phyloP scores from a whole-genome alignment of 2,113 vertebrate genomes.

The Potamarius usumacintae region DNA sequence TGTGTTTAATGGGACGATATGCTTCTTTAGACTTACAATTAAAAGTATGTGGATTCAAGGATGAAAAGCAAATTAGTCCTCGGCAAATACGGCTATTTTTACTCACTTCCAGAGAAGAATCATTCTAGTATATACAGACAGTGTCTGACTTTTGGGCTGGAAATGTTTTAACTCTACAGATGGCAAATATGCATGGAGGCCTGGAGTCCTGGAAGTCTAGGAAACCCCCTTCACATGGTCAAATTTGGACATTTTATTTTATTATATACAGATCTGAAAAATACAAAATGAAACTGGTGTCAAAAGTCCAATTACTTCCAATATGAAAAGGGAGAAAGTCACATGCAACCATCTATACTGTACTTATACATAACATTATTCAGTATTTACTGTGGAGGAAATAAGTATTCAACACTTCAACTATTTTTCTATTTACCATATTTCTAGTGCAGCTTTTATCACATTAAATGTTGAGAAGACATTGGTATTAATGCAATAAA shows the following conservation, averaged over 20 bases:
- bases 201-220: too few relatives aligned
- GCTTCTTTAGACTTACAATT: constrained; percentile 35
- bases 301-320: background rate
- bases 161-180: background rate
- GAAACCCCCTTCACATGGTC: background rate
- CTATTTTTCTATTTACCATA: too few relatives aligned
- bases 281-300: background rate
- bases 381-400: too few relatives aligned
- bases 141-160: background rate
- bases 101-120: background rate
- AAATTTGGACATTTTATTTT: background rate
- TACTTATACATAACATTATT: background rate
- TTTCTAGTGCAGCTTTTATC: too few relatives aligned
- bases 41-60: constrained; percentile 40
- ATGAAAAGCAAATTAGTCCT: constrained; percentile 12
- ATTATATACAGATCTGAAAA: background rate
- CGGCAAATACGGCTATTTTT: constrained; percentile 1
- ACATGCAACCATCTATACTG: background rate
- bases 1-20: constrained; percentile 51
- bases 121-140: background rate
- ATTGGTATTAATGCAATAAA: too few relatives aligned
- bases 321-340: background rate
- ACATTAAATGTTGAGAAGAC: too few relatives aligned
- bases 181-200: background rate
- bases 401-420: too few relatives aligned